Conservation (phyloP, 2,113 vertebrate species). For the Casuarius casuarius region DNA sequence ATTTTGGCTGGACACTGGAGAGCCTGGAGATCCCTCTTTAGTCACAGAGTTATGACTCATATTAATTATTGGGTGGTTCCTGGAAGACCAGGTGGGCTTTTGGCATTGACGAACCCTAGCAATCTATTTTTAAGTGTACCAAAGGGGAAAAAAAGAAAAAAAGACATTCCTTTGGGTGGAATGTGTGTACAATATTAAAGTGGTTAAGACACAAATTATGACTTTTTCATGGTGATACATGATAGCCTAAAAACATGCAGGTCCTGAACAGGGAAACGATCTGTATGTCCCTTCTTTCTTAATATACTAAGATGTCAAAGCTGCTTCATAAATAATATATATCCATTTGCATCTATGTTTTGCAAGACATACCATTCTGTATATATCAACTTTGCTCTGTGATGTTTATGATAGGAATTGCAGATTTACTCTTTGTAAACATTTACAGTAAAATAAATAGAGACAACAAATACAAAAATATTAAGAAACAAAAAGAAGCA, state of each 20-base stretch:
- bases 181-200: not conserved
- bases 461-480: not conserved
- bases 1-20: not conserved
- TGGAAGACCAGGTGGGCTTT: not conserved
- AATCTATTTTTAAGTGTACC: not conserved
- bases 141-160: not conserved
- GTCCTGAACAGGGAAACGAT: not conserved
- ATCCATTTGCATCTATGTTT: not conserved
- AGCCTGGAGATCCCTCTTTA: not conserved
- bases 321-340: constrained; percentile 29
- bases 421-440: not conserved
- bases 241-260: not conserved
- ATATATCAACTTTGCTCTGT: not conserved
- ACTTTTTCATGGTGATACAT: not conserved
- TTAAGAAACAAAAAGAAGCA: not conserved
- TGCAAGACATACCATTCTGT: not conserved
- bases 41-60: not conserved
- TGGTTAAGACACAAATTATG: not conserved
- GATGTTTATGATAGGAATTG: not conserved
- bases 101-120: not conserved
- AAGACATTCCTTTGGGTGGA: not conserved
- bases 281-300: not conserved
- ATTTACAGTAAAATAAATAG: not conserved
- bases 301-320: constrained; percentile 8
- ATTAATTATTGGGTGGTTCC: not conserved